Conservation (phyloP, 2,888 invertebrate species). For the Drosophila falleni region DNA sequence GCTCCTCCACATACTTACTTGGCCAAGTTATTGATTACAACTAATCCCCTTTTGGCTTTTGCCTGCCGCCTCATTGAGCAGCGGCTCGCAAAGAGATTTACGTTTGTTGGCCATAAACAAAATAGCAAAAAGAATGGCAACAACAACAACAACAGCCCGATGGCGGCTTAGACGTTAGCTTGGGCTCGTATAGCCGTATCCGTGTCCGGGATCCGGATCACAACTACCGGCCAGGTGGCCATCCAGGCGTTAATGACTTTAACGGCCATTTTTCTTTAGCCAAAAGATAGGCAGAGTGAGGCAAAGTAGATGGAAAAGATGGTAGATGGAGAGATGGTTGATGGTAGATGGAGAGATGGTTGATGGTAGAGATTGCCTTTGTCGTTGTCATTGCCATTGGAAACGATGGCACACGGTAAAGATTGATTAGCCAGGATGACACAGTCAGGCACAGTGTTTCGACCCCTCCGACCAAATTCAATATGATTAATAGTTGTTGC, state of each 20-base stretch:
- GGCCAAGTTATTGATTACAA: constrained; percentile 80
- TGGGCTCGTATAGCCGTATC: constrained; percentile 14
- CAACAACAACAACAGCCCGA: constrained; percentile 50
- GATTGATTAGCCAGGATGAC: constrained; percentile 74
- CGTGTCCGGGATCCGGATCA: constrained; percentile 48
- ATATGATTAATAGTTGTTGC: constrained; percentile 77
- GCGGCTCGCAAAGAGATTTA: constrained; percentile 65
- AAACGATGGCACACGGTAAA: constrained; percentile 59
- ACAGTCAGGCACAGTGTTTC: constrained; percentile 52
- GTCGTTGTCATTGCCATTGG: constrained; percentile 63
- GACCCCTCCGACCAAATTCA: constrained; percentile 47
- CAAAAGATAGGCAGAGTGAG: constrained; percentile 25
- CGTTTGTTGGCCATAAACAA: constrained; percentile 69
- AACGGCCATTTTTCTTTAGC: constrained; percentile 72
- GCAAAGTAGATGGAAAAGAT: constrained; percentile 1
- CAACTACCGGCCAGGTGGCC: constrained; percentile 61
- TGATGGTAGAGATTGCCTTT: constrained; percentile 48
- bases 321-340: not conserved
- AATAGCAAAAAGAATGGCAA: constrained; percentile 67
- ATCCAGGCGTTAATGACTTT: constrained; percentile 80
- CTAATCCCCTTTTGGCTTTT: constrained; percentile 80
- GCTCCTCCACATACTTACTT: constrained; percentile 30
- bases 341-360: not conserved
- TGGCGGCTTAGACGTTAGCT: constrained; percentile 51
- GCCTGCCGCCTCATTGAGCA: constrained; percentile 80